Percentiles rank a stretch among this genome's conserved stretches.
These are phyloP conservation scores for Tadarida brasiliensis DNA, from an alignment of 2,797 vertebrate species.

Conservation along the genomic window DNA sequence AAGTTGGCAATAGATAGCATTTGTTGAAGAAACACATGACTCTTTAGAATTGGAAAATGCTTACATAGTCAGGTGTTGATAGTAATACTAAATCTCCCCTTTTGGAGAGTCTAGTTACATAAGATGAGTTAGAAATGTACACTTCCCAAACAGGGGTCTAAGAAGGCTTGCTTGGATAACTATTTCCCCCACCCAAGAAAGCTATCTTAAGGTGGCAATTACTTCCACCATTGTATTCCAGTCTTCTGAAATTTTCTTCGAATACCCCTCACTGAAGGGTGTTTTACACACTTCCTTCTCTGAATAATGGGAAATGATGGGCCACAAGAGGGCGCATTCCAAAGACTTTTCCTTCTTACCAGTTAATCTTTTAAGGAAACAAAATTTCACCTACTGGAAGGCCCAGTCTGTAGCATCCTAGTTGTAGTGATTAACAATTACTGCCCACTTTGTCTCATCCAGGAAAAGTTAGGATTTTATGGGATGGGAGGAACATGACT, in stretches of 20 bases:
- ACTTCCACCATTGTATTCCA: neutral
- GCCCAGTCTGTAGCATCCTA: slow-evolving; percentile 57
- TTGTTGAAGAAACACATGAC: neutral
- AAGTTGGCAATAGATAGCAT: slow-evolving; percentile 64
- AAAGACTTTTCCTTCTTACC: slow-evolving; percentile 84
- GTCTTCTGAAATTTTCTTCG: slow-evolving; percentile 17
- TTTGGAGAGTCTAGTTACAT: neutral
- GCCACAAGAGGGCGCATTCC: slow-evolving; percentile 90
- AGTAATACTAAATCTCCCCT: neutral
- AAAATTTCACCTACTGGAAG: slow-evolving; percentile 74
- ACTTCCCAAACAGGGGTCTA: neutral
- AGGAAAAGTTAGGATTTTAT: slow-evolving; percentile 67
- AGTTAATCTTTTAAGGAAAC: slow-evolving; percentile 60
- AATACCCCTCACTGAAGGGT: neutral
- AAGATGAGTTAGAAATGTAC: slow-evolving; percentile 21
- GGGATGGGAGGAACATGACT: slow-evolving; percentile 21
- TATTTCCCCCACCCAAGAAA: neutral
- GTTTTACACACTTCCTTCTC: neutral
- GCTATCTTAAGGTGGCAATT: neutral
- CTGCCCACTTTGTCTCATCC: slow-evolving; percentile 67
- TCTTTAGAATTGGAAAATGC: slow-evolving; percentile 13
- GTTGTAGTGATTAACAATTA: slow-evolving; percentile 76
- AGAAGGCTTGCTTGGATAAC: neutral
- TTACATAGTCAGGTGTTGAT: neutral
- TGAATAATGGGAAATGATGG: slow-evolving; percentile 44